Base-by-base conservation (phyloP, 2,888 invertebrate genomes). In the Tetragonula carbonaria region DNA sequence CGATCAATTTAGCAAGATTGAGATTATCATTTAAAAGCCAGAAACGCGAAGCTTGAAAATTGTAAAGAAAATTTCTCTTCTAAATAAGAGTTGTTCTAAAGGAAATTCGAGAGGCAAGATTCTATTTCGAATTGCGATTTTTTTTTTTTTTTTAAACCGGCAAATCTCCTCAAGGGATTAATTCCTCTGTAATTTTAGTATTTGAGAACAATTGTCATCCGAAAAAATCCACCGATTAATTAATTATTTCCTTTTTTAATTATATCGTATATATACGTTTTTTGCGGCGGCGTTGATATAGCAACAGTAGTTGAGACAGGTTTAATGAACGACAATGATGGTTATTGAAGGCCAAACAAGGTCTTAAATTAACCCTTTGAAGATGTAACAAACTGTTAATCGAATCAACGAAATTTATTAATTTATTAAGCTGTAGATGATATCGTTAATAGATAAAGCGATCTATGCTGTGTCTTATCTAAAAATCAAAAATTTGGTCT, bases 291-390 rank as follows among this genome's bases (percentile, higher is more conserved):
- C 23, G 23, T 23, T 45, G 23, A n/a, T 57, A 4, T 59, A 38
- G 33, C n/a, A 59, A 50, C 4, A 18, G 21, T 14, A 23, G 62
- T 21, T 62, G 51, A 74, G 28, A 53, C 63, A 11, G 11, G 63
- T 51, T 80, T 51, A 80, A 65, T 38, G 74, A 65, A 73, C 14
- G 6, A 8, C 4, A 82, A 74, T 65, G 21, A 45, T 50, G 55
- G n/a, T 55, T 50, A 50, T 73, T 62, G 59, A 51, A 73, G 53
- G 50, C 38, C 14, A 23, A 38, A 57, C 65, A 70, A 73, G 45
- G 45, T 72, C 53, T 45, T 50, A 57, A 65, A 73, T 73, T 50
- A 62, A 66, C 23, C 71, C 68, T 66, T 76, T 76, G 51, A 59
- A 8, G 6, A 33, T 55, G 18, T 51, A 51, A 51, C 2, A 51